Conservation (phyloP, 2,888 invertebrate genomes). For the Acrobeloides nanus region DNA sequence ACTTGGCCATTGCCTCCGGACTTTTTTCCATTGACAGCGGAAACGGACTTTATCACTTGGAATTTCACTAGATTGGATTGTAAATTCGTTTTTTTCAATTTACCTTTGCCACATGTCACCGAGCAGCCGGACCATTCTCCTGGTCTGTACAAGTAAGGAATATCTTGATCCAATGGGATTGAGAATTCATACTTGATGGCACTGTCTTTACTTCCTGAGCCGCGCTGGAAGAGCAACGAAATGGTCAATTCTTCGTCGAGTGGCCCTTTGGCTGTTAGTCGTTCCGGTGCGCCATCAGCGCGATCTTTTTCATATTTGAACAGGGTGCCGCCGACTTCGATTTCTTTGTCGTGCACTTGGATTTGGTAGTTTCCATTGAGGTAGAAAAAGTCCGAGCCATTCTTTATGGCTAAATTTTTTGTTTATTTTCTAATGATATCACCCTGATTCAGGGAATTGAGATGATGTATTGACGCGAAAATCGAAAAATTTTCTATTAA, state of each 20-base stretch:
- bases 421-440: background rate
- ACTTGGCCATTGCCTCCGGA: too few species aligned
- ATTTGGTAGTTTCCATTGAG: conserved; percentile 90
- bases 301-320: conserved; percentile 73
- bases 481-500: too few species aligned
- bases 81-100: conserved; percentile 9
- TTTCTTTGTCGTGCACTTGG: conserved; percentile 62
- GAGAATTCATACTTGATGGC: conserved; percentile 83
- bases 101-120: conserved; percentile 82
- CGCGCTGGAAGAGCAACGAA: conserved; percentile 68
- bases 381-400: conserved; percentile 74
- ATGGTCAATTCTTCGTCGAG: conserved; percentile 65
- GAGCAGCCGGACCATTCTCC: conserved; percentile 74
- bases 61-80: background rate
- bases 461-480: too few species aligned
- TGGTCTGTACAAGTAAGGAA: conserved; percentile 71
- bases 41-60: too few species aligned
- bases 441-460: too few species aligned
- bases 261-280: conserved; percentile 74
- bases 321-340: conserved; percentile 69
- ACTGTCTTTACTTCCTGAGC: conserved; percentile 59
- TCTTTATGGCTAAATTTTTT: conserved; percentile 67
- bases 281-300: conserved; percentile 71
- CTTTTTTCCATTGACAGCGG: too few species aligned
- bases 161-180: conserved; percentile 67